Evolutionary conservation across 2,888 invertebrate species (phyloP), one percentile per base, ranked within the genome.

Genomic region (Conus canariensis): DNA sequence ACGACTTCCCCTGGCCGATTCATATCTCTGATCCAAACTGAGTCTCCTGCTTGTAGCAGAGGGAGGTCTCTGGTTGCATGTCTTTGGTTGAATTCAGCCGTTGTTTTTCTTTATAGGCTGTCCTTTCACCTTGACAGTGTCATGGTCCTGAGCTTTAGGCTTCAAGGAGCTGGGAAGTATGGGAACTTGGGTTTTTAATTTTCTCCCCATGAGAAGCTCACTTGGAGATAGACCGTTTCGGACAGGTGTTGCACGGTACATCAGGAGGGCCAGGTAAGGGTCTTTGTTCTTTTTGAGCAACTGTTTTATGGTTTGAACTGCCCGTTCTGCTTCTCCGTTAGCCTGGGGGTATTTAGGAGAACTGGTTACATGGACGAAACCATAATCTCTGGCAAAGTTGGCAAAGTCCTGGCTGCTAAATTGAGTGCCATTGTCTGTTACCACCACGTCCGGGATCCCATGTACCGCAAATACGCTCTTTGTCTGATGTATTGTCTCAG

Each of bases 401-500:
- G 22, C 3, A 58, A 90, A 90, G 0, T 83, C 83, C 5, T 19
- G 9, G 22, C 60, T 64, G 45, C 58, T 25, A 45, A 90, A 90
- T 67, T 90, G 90, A 6, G 86, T 67, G 2, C 89, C 90, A 80
- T 82, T 89, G 74, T 90, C 82, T n/a, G 89, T 80, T 9, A 89
- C 25, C 0, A 86, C 45, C 4, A 77, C 25, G 12, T 90, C 90
- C 19, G 90, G 86, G 6, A 90, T 86, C 14, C 90, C 86, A 59
- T 86, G 85, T 12, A 19, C 19, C 4, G 80, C 86, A 60, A 90
- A 82, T 19, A 77, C 74, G 8, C 25, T 59, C 25, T 90, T 74
- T 2, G 19, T 67, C 19, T 86, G 58, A 6, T 16, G 9, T 14
- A 90, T 90, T 7, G 83, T 82, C 8, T 30, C 14, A 56, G 25